Evolutionary conservation across 2,888 invertebrate species (phyloP).

Genomic region (Hymenopus coronatus): DNA sequence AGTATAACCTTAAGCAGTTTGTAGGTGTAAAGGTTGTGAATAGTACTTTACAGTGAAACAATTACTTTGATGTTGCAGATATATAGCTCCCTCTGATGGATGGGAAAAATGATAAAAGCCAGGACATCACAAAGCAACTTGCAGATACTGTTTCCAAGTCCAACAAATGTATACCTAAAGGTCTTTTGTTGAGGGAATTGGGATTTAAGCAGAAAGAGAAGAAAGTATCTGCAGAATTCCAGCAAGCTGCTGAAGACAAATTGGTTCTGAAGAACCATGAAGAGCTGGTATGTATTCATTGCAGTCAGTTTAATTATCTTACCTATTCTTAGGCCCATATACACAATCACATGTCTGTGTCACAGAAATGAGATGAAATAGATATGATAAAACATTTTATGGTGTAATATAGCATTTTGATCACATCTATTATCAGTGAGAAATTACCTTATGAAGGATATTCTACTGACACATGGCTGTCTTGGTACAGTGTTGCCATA

Average conservation of each 20-base stretch:
- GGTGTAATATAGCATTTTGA: too few relatives aligned
- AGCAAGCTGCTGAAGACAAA: conserved; percentile 63
- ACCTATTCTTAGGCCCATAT: neutral
- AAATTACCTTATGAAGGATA: too few relatives aligned
- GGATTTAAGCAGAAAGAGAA: conserved; percentile 29
- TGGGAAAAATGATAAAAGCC: conserved; percentile 13
- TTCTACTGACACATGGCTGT: too few relatives aligned
- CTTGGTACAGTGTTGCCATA: too few relatives aligned
- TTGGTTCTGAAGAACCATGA: conserved; percentile 58
- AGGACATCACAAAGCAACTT: neutral
- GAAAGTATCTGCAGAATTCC: conserved; percentile 47
- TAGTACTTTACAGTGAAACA: neutral
- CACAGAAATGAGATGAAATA: too few relatives aligned
- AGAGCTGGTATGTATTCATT: conserved; percentile 56
- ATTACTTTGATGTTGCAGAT: neutral
- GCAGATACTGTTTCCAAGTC: neutral
- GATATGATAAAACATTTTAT: too few relatives aligned
- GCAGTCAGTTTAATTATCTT: too few relatives aligned
- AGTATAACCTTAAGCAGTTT: neutral
- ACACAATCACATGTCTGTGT: too few relatives aligned
- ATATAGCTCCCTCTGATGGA: conserved; percentile 12
- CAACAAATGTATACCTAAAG: conserved; percentile 32
- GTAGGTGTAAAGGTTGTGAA: neutral
- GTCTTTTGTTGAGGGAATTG: conserved; percentile 29
- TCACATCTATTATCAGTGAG: too few relatives aligned